Base-by-base conservation (phyloP, 1,140 invertebrate species). In the Orussus abietinus region DNA sequence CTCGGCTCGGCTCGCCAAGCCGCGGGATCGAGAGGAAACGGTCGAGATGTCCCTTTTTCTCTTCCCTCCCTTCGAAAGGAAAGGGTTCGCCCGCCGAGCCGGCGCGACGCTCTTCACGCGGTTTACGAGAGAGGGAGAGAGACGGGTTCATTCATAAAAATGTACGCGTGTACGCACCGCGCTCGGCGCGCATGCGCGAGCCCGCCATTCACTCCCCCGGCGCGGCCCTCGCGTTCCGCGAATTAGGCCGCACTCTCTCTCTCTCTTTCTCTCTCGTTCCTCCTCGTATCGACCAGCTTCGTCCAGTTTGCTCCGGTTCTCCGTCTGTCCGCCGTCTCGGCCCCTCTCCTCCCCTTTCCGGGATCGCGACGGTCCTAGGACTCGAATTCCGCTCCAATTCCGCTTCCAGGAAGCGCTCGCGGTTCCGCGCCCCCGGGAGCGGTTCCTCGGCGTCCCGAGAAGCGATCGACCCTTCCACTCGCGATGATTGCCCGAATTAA, bases 221-320 rank as follows among this genome's bases (percentile, higher is more conserved):
- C n/a, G n/a, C n/a, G n/a, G n/a, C n/a, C n/a, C n/a, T n/a, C n/a
- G n/a, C 39, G 31, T 42, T 42, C 39, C 12, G 39, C 22, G 42
- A 50, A 55, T 55, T 51, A 54, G 20, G 17, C 30, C 29, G 30
- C 20, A 20, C 18, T 37, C 15, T 41, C 21, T 46, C 26, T 46
- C 26, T 11, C 20, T 31, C 5, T 18, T 20, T 12, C 1, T n/a
- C 26, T 11, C 26, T 4, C 21, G 4, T n/a, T n/a, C 29, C 36
- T 35, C 38, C 31, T 46, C 38, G 33, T 19, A 4, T 13, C 29
- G 4, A 13, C 17, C 1, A 3, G n/a, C 5, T 5, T 4, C 33
- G 33, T 12, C 14, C 15, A 35, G 30, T 14, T n/a, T 11, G 37
- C 25, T 22, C 13, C 19, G 10, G 9, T 7, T 1, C 28, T 11